Base-by-base conservation (phyloP, 1,140 invertebrate species). In the Micrasema longulum region DNA sequence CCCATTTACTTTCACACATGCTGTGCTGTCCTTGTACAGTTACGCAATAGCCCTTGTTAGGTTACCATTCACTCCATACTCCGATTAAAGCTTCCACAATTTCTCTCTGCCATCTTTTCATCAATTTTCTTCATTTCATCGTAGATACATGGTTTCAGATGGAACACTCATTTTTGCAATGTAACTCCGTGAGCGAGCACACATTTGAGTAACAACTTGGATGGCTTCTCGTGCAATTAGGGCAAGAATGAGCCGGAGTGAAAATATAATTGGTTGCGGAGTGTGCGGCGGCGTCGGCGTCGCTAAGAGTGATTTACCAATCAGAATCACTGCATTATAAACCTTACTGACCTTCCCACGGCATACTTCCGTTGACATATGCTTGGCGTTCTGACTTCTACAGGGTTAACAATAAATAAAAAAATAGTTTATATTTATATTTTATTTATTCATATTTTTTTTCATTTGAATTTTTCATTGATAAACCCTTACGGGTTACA, bases 291-390 rank as follows among this genome's bases (percentile, higher is more conserved):
- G n/a, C n/a, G 53, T 31, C 14, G 6, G 14, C 53, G 53, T 57
- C 2, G 14, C 26, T 57, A 57, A 36, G 31, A 31, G 53, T 57
- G 53, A 57, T 57, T 57, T 38, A 18, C n/a, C 53, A 57, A 38
- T 38, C 53, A 38, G n/a, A 18, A 31, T 18, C 53, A 6, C 1
- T 36, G n/a, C 31, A 57, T 36, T 57, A 36, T 57, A 26, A 36
- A 57, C 53, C 53, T 35, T 57, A 57, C 31, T 57, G 53, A 57
- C 53, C 53, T 16, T 57, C 53, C 1, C 12, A 57, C 53, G 16
- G 12, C 11, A 57, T 53, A 53, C 6, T 2, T 57, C 53, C 31
- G n/a, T 16, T 45, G n/a, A 45, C 31, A 16, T 57, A 36, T 38
- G 53, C 53, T 31, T 38, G 53, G 31, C 50, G 11, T 23, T 36